These are phyloP conservation scores for Zeugodacus cucurbitae DNA, from an alignment of 1,140 invertebrate genomes.

Conservation along the genomic window DNA sequence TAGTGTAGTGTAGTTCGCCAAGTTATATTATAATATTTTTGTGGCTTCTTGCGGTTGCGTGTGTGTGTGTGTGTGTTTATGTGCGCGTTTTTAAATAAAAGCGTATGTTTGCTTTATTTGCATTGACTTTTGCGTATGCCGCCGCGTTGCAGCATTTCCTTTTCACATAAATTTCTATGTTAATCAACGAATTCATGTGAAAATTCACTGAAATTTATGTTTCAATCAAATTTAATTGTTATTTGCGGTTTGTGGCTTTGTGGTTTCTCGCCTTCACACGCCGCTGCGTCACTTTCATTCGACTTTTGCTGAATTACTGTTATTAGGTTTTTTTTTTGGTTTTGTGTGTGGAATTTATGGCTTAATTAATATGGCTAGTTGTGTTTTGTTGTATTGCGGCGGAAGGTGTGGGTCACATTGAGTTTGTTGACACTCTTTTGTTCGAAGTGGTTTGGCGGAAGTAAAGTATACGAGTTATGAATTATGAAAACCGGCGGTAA, in stretches of 20 bases:
- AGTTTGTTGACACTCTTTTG: background rate
- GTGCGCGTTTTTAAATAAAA: background rate
- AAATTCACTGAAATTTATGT: background rate
- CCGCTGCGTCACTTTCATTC: background rate
- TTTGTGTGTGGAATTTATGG: background rate
- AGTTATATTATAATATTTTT: background rate
- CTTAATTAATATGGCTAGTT: background rate
- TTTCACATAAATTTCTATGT: background rate
- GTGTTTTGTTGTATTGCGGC: background rate
- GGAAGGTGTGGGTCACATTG: background rate
- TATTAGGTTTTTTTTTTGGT: background rate
- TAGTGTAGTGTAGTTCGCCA: background rate
- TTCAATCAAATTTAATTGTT: conserved; percentile 18
- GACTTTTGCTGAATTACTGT: background rate
- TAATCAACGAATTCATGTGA: background rate
- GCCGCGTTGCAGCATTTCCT: background rate
- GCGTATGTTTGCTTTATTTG: background rate
- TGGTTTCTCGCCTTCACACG: background rate
- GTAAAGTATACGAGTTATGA: too few species aligned
- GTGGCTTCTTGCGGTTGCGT: too few species aligned
- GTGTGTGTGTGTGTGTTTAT: too few species aligned
- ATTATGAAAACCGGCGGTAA: too few species aligned
- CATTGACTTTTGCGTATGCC: background rate
- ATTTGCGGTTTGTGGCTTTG: background rate
- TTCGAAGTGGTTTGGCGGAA: background rate